These are phyloP conservation scores for Metacarcinus magister DNA, from an alignment of 2,888 invertebrate genomes.

Conservation along the genomic window DNA sequence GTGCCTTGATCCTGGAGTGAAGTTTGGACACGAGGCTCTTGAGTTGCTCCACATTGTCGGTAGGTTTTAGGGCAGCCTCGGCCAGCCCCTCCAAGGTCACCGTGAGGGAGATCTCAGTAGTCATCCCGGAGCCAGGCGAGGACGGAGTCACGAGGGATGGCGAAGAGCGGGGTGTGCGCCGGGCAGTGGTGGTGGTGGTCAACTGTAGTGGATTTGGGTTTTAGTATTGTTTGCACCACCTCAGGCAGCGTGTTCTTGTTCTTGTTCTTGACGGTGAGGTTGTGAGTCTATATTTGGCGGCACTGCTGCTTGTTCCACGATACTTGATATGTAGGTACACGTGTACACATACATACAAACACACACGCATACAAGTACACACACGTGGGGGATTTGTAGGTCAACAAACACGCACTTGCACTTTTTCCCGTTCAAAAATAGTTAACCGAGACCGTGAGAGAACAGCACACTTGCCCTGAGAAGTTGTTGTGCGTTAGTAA, in stretches of 20 bases:
- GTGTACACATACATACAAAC: neutral
- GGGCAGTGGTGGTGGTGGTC: neutral
- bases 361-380: neutral
- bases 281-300: neutral
- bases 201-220: neutral
- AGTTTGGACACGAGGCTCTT: constrained; percentile 62
- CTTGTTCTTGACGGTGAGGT: neutral
- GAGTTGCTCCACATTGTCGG: constrained; percentile 68
- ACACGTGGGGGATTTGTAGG: neutral
- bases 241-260: neutral
- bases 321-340: neutral
- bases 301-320: neutral
- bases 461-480: neutral
- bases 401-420: neutral
- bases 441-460: neutral
- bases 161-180: neutral
- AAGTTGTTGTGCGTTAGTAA: neutral
- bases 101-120: constrained; percentile 51
- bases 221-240: neutral
- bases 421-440: neutral
- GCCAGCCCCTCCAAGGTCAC: constrained; percentile 69
- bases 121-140: constrained; percentile 3
- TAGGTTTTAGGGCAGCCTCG: constrained; percentile 40
- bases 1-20: constrained; percentile 68
- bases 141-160: neutral